Percentiles rank a stretch among this genome's conserved stretches.
Conservation (phyloP, 2,797 vertebrate species). For the Myiotriccus ornatus region DNA sequence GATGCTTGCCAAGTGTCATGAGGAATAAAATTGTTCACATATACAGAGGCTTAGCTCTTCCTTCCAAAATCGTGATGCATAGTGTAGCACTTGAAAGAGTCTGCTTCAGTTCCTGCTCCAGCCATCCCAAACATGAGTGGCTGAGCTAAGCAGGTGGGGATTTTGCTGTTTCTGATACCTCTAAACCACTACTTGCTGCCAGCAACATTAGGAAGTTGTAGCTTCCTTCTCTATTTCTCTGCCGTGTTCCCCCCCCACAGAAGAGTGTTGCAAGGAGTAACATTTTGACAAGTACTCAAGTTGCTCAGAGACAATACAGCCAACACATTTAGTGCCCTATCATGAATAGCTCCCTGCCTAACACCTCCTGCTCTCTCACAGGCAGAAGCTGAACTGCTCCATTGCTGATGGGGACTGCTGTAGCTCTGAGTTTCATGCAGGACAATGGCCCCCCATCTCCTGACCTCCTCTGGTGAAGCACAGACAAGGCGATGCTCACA, state of each 20-base stretch:
- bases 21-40: neutral
- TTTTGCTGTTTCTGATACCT: neutral
- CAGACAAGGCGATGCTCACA: neutral
- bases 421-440: neutral
- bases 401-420: rapidly evolving
- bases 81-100: neutral
- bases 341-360: neutral
- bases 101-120: neutral
- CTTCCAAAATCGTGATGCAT: neutral
- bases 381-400: neutral
- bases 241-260: neutral
- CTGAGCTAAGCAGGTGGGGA: neutral
- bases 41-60: neutral
- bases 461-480: neutral
- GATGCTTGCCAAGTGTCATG: neutral
- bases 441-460: neutral
- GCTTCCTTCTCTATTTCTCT: neutral
- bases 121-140: neutral
- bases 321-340: neutral
- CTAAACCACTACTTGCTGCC: neutral
- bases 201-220: neutral
- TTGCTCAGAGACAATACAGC: neutral
- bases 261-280: neutral
- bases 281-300: neutral
- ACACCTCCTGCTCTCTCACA: neutral